phyloP scores from a whole-genome alignment of 2,113 vertebrate genomes.

The Laticauda colubrina region DNA sequence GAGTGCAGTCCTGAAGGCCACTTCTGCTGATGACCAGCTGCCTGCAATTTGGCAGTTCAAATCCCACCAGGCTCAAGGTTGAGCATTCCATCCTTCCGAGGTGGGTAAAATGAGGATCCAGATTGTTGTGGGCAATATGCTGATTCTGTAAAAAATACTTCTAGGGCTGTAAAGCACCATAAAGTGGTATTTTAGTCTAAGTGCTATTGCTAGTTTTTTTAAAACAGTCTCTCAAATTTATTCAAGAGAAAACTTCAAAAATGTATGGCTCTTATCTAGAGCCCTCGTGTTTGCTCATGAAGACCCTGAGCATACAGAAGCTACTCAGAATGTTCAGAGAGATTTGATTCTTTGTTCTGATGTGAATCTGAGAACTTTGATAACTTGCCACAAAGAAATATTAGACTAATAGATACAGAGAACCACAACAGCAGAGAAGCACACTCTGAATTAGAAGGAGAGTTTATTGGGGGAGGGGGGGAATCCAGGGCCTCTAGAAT shows the following conservation, averaged over 20 bases:
- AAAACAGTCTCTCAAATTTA: not conserved
- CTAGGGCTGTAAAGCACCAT: no score
- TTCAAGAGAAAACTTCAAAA: not conserved
- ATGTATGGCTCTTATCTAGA: not conserved
- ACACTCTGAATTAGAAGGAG: not conserved
- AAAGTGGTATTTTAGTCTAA: no score
- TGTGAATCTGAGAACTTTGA: not conserved
- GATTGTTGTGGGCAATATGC: no score
- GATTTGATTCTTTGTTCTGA: not conserved
- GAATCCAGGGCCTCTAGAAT: not conserved
- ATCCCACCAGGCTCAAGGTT: no score
- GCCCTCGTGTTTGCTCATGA: not conserved
- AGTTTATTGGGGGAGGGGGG: not conserved
- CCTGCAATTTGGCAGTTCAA: no score
- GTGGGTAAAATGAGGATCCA: no score
- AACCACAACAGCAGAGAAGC: not conserved
- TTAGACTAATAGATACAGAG: not conserved
- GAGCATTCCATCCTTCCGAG: no score
- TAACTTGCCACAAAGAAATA: not conserved
- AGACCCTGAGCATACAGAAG: not conserved
- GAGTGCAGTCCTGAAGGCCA: no score
- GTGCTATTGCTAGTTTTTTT: not conserved
- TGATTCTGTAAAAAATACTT: no score
- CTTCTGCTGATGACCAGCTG: no score
- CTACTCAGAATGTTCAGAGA: not conserved